phyloP scores from a whole-genome alignment of 2,888 invertebrate genomes.

The Eristalis pertinax region DNA sequence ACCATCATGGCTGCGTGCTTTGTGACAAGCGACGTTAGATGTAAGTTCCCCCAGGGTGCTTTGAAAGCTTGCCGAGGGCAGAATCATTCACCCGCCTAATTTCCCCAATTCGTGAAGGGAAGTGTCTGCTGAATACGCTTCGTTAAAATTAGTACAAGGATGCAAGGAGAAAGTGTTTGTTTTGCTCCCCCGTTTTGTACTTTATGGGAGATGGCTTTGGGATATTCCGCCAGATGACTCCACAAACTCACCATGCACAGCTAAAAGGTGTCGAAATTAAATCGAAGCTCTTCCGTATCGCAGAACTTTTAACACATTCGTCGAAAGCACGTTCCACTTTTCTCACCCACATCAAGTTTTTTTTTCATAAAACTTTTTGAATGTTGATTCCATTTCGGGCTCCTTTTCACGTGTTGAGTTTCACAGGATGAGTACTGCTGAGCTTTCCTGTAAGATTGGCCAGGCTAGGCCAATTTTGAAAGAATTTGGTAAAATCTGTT shows the following conservation, averaged over 20 bases:
- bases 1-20: background rate
- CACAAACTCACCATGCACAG: no score
- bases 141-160: background rate
- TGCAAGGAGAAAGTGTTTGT: background rate
- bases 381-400: no score
- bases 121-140: background rate
- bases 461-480: no score
- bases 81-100: background rate
- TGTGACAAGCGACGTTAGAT: background rate
- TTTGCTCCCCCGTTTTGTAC: background rate
- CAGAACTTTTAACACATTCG: no score
- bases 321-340: no score
- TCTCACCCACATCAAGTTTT: no score
- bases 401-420: no score
- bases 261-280: background rate
- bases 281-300: background rate
- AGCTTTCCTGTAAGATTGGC: no score
- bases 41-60: background rate
- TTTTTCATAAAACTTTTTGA: no score
- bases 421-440: no score
- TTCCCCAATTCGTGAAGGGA: background rate
- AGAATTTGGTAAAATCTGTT: no score
- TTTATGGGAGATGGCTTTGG: background rate
- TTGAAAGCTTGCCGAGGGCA: background rate
- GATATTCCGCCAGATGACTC: background rate